Conservation (phyloP, 2,888 invertebrate genomes). For the Drosophila fungiperda region DNA sequence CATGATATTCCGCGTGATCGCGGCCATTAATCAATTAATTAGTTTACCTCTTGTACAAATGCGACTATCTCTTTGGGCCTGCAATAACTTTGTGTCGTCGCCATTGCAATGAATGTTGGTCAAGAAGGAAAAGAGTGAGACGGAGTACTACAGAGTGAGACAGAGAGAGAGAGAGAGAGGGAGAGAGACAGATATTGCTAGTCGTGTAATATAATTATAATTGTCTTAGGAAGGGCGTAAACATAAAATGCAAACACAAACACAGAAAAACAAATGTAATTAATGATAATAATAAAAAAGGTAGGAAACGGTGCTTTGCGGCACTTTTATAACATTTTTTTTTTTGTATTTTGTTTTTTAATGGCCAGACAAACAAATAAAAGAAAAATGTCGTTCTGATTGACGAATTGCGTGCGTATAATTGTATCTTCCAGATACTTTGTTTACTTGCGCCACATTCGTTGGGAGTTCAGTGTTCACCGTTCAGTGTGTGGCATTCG, state of each 20-base stretch:
- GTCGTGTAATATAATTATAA: conserved; percentile 69
- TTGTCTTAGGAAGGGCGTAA: conserved; percentile 69
- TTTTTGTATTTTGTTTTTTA: conserved; percentile 52
- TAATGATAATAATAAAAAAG: conserved; percentile 59
- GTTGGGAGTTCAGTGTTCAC: conserved; percentile 32
- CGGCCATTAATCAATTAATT: conserved; percentile 83
- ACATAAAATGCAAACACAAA: conserved; percentile 63
- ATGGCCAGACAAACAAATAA: conserved; percentile 78
- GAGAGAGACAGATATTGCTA: conserved; percentile 24
- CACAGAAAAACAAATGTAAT: conserved; percentile 61
- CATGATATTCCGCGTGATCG: conserved; percentile 81
- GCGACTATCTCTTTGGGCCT: conserved; percentile 10
- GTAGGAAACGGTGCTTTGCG: conserved; percentile 75
- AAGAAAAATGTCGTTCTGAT: conserved; percentile 84
- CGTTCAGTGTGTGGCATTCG: conserved; percentile 47
- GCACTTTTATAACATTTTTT: conserved; percentile 73
- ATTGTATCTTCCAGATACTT: conserved; percentile 82
- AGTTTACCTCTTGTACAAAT: conserved; percentile 66
- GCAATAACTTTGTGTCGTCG: conserved; percentile 29
- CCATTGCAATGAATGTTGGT: conserved; percentile 34
- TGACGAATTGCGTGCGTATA: conserved; percentile 85
- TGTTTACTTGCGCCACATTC: conserved; percentile 78
- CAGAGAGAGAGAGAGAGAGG: background rate
- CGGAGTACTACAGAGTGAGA: background rate
- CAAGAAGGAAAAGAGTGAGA: background rate